Conservation (phyloP, 2,113 vertebrate species). For the Solenodon paradoxus region DNA sequence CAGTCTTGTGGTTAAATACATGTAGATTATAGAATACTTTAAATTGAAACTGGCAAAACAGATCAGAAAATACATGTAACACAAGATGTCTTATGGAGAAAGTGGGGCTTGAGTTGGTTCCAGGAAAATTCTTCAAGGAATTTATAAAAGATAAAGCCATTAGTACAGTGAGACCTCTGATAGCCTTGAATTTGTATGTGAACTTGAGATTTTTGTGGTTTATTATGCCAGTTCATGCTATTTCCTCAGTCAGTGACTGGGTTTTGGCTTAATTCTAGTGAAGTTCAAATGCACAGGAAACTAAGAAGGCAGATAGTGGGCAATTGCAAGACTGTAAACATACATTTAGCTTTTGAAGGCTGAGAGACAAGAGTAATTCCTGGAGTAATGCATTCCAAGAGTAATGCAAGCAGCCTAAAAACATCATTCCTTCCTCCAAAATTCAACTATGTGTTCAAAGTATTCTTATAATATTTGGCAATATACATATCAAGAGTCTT, state of each 20-base stretch:
- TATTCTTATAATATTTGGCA: constrained; percentile 28
- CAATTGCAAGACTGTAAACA: neutral
- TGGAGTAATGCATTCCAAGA: too few relatives aligned
- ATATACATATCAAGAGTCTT: neutral
- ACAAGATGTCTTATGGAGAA: neutral
- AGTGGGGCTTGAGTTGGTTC: neutral
- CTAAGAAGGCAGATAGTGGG: neutral
- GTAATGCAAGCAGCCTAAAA: neutral
- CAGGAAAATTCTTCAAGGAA: constrained; percentile 17
- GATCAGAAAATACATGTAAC: constrained; percentile 8
- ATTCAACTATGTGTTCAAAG: neutral
- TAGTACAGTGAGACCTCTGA: neutral
- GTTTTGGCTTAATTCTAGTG: neutral
- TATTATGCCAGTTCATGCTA: neutral
- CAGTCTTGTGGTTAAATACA: neutral
- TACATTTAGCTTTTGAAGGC: neutral
- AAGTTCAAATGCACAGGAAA: constrained; percentile 23
- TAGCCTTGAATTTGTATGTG: neutral
- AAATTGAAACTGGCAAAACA: neutral
- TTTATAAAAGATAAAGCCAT: constrained; percentile 26
- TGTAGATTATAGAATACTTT: neutral
- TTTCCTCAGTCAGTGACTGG: neutral
- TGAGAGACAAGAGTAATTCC: neutral
- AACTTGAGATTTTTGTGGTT: constrained; percentile 46
- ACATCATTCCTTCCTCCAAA: neutral